Evolutionary conservation across 2,888 invertebrate species (phyloP).

Genomic region (Yponomeuta plumbellus): DNA sequence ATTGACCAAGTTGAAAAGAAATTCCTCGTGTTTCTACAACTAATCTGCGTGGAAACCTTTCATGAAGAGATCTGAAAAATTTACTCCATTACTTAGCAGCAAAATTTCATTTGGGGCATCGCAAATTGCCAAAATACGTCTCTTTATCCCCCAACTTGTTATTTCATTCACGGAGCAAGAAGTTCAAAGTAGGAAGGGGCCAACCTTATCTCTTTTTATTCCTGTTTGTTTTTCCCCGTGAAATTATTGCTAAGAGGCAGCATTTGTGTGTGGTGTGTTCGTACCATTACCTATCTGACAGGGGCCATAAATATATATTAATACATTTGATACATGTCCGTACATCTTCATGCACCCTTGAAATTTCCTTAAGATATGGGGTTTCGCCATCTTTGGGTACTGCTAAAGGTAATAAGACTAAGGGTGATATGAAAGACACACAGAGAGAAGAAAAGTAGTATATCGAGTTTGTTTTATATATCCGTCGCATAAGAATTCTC

Average conservation of each 20-base stretch:
- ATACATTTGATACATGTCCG: slow-evolving; percentile 49
- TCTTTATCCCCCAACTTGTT: slow-evolving; percentile 31
- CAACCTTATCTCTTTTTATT: slow-evolving; percentile 38
- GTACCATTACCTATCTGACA: slow-evolving; percentile 71
- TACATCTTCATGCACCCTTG: slow-evolving; percentile 27
- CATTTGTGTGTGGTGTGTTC: slow-evolving; percentile 65
- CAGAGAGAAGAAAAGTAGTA: too few relatives aligned
- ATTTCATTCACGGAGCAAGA: slow-evolving; percentile 50
- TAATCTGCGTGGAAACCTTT: background rate
- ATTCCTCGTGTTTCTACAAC: background rate
- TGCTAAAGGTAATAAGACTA: background rate
- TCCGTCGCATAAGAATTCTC: too few relatives aligned
- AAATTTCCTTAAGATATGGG: background rate
- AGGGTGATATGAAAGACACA: too few relatives aligned
- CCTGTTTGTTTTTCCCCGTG: slow-evolving; percentile 47
- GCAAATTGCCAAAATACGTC: slow-evolving; percentile 43
- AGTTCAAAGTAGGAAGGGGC: slow-evolving; percentile 18
- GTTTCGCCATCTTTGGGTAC: background rate
- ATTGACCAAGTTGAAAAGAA: background rate
- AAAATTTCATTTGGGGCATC: background rate
- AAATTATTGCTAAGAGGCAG: slow-evolving; percentile 49
- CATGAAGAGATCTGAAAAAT: background rate
- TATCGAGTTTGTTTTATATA: too few relatives aligned
- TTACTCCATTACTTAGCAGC: background rate
- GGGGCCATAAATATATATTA: slow-evolving; percentile 71